These are phyloP conservation scores for Crax fasciolata DNA, from an alignment of 2,797 vertebrate species.

Conservation along the genomic window DNA sequence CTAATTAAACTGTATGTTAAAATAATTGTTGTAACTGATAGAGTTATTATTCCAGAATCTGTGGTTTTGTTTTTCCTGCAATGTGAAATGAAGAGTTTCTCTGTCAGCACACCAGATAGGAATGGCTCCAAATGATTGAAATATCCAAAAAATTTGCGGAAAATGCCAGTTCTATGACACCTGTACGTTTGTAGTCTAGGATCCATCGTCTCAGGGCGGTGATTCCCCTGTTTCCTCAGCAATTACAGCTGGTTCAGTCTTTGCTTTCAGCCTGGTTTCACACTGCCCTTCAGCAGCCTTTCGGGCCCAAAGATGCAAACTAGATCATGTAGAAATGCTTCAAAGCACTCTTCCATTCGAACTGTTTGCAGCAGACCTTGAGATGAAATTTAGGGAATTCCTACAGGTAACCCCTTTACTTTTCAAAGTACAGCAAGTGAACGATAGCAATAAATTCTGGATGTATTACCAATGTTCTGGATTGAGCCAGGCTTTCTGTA, in stretches of 20 bases:
- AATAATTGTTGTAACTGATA: not conserved
- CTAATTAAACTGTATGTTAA: not conserved
- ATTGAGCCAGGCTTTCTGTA: not conserved
- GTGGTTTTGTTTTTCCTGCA: not conserved
- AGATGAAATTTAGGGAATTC: slow-evolving; percentile 6
- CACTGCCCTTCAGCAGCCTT: not conserved
- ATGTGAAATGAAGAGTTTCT: not conserved
- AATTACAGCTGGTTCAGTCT: not conserved
- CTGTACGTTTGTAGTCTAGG: not conserved
- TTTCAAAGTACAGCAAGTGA: not conserved
- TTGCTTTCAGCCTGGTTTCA: not conserved
- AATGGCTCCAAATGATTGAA: not conserved
- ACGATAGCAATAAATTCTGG: not conserved
- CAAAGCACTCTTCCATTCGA: not conserved
- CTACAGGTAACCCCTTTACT: not conserved
- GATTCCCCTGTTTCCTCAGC: not conserved
- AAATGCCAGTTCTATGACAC: not conserved
- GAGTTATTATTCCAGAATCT: not conserved
- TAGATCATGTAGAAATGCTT: not conserved
- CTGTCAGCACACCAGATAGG: not conserved
- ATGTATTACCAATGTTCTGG: not conserved
- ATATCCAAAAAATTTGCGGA: not conserved
- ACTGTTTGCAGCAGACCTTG: not conserved
- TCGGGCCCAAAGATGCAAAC: not conserved
- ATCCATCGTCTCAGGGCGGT: not conserved